Conservation (phyloP, 2,888 invertebrate species). For the Pogonocherus hispidulus region DNA sequence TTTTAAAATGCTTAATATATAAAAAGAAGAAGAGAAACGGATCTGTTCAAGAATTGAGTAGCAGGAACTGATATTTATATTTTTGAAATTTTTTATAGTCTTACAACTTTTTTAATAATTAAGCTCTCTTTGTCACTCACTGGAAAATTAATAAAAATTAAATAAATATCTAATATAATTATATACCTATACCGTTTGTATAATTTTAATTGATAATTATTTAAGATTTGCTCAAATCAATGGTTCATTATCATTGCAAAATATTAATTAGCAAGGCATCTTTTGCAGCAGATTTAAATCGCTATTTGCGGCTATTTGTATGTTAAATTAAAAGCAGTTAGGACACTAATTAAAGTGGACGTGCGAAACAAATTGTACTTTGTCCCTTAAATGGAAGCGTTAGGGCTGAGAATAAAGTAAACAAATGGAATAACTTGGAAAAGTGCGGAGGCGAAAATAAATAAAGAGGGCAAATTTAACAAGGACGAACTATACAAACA, state of each 20-base stretch:
- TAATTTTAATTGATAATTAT: too few species aligned
- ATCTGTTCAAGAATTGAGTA: too few species aligned
- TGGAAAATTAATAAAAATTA: too few species aligned
- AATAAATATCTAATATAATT: too few species aligned
- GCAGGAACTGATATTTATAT: too few species aligned
- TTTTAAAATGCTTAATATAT: too few species aligned
- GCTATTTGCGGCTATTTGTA: slow-evolving; percentile 15
- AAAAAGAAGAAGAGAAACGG: too few species aligned
- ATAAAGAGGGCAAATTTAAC: slow-evolving; percentile 48
- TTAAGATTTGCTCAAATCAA: too few species aligned
- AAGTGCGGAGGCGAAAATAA: slow-evolving; percentile 44
- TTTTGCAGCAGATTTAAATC: slow-evolving; percentile 7
- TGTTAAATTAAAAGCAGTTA: slow-evolving; percentile 29
- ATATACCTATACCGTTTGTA: too few species aligned
- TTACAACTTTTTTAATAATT: too few species aligned
- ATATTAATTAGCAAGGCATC: slow-evolving; percentile 8
- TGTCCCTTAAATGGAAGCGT: slow-evolving; percentile 28
- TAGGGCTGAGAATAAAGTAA: slow-evolving; percentile 20
- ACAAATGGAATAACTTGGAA: slow-evolving; percentile 29
- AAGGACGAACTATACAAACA: slow-evolving; percentile 51
- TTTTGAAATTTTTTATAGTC: too few species aligned
- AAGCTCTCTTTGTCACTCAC: too few species aligned
- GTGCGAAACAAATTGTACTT: slow-evolving; percentile 27
- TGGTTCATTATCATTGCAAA: neutral
- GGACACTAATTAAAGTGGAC: slow-evolving; percentile 30